These are phyloP conservation scores for Lepidostoma basale DNA, from an alignment of 1,140 invertebrate species.

Conservation along the genomic window DNA sequence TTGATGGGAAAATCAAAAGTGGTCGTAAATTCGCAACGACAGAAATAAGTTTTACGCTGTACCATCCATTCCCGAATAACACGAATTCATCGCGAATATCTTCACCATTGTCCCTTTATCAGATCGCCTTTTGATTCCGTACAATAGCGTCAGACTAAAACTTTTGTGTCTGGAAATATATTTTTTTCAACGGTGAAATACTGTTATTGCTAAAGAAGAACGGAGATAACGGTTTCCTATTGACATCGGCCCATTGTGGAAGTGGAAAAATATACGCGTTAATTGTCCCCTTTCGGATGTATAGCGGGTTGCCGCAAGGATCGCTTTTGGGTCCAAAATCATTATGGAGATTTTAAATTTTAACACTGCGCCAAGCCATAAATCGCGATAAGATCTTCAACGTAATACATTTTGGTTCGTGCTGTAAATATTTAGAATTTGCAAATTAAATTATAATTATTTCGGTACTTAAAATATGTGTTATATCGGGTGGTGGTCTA, in stretches of 20 bases:
- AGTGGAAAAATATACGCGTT: conserved; percentile 20
- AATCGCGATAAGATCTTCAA: too few relatives aligned
- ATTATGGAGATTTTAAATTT: too few relatives aligned
- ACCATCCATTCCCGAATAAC: conserved; percentile 27
- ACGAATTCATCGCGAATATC: conserved; percentile 28
- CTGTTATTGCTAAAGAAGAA: conserved; percentile 32
- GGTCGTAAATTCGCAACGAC: conserved; percentile 20
- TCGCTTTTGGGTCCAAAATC: background rate
- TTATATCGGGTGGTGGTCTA: too few relatives aligned
- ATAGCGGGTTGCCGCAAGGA: conserved; percentile 1
- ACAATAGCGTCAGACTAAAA: conserved; percentile 28
- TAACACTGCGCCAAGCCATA: too few relatives aligned
- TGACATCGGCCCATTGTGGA: conserved; percentile 19
- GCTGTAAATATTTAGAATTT: too few relatives aligned
- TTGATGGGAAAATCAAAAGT: conserved; percentile 23
- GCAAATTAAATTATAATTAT: too few relatives aligned
- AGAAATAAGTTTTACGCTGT: conserved; percentile 22
- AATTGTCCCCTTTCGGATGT: conserved; percentile 3
- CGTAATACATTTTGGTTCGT: too few relatives aligned
- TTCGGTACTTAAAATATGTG: too few relatives aligned
- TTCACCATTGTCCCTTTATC: conserved; percentile 26
- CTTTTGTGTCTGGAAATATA: conserved; percentile 31
- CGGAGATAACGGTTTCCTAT: conserved; percentile 28
- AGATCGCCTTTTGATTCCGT: conserved; percentile 30
- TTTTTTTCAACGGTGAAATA: conserved; percentile 31